phyloP scores from a whole-genome alignment of 2,797 vertebrate species.

The Anniella stebbinsi region DNA sequence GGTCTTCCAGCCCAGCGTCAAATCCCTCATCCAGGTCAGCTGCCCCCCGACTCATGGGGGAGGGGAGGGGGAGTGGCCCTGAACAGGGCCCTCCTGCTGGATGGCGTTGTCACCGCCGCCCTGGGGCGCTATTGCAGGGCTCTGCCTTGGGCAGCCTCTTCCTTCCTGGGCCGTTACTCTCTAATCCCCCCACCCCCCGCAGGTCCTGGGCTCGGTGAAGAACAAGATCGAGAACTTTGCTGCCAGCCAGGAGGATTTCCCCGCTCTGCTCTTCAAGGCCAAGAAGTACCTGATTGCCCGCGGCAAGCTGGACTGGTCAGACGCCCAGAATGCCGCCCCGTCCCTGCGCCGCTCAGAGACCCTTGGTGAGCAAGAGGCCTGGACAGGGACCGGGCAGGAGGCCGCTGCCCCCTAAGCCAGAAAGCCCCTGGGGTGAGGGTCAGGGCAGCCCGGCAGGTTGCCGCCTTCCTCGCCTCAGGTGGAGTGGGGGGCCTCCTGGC shows the following conservation, averaged over 20 bases:
- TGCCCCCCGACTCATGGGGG: no score
- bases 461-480: background rate
- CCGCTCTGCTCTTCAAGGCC: conserved; percentile 90
- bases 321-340: conserved; percentile 79
- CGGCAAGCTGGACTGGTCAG: conserved; percentile 90
- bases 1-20: conserved; percentile 99
- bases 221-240: conserved; percentile 95
- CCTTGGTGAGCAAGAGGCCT: conserved; percentile 78
- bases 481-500: background rate
- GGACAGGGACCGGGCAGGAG: no score
- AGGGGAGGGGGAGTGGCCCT: no score
- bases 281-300: conserved; percentile 94
- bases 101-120: no score
- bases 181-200: background rate
- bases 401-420: rapidly evolving
- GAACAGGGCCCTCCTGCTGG: no score
- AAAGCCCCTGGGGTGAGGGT: no score
- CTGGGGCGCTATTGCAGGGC: no score
- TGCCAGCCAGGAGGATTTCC: conserved; percentile 92
- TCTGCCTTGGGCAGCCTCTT: background rate
- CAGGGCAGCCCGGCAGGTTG: background rate
- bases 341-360: conserved; percentile 86
- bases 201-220: conserved; percentile 97
- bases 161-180: background rate
- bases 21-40: conserved; percentile 94